phyloP scores from a whole-genome alignment of 2,888 invertebrate species.

The Orchesellides sinensis region DNA sequence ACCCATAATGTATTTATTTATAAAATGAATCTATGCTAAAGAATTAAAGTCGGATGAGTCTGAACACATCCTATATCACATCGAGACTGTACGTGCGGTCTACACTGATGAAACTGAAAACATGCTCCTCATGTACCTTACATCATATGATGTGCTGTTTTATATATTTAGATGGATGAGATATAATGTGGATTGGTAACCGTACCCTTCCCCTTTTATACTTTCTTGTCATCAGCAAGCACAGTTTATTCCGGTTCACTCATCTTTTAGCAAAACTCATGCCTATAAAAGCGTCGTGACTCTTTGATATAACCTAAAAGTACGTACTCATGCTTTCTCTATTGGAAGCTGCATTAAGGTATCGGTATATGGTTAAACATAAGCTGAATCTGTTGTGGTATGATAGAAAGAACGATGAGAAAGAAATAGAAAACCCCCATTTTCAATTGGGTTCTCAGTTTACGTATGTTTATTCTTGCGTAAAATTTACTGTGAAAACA shows the following conservation, averaged over 20 bases:
- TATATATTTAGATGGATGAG: slow-evolving; percentile 37
- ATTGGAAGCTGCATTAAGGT: background rate
- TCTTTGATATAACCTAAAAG: slow-evolving; percentile 26
- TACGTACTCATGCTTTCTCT: slow-evolving; percentile 4
- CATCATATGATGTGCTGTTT: background rate
- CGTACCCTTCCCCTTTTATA: slow-evolving; percentile 14
- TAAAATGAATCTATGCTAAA: too few species aligned
- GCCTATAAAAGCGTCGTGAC: slow-evolving; percentile 8
- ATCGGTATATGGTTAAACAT: too few species aligned
- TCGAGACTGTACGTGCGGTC: slow-evolving; percentile 22
- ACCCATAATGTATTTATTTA: too few species aligned
- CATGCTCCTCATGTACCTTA: too few species aligned
- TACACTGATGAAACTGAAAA: background rate
- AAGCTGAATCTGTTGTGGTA: slow-evolving; percentile 2
- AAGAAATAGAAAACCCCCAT: slow-evolving; percentile 21
- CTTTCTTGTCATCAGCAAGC: background rate
- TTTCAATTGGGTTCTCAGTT: slow-evolving; percentile 62
- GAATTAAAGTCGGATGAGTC: background rate
- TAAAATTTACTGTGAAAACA: slow-evolving; percentile 66
- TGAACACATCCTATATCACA: slow-evolving; percentile 1
- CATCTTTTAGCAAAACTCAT: slow-evolving; percentile 55
- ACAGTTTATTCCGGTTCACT: slow-evolving; percentile 64
- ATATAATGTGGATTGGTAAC: slow-evolving; percentile 11
- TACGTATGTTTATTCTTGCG: slow-evolving; percentile 56
- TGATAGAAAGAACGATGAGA: background rate